Evolutionary conservation across 1,140 invertebrate species (phyloP), one percentile per base, ranked within the genome.

Genomic region (Apis mellifera): DNA sequence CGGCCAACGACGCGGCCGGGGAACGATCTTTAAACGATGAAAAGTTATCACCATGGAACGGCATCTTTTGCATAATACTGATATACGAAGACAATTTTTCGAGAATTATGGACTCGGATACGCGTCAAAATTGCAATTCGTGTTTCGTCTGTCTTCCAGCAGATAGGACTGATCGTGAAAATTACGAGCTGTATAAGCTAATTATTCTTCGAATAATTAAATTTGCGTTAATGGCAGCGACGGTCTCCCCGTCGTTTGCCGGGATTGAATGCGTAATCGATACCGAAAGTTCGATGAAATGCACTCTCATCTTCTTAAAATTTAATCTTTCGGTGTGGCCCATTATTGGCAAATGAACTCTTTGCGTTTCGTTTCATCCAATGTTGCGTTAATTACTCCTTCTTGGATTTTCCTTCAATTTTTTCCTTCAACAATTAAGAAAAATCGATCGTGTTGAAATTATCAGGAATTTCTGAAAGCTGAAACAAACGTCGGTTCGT

Each of bases 1-100:
- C 32, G 15, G 78, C 78, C 78, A 79, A 72, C 69, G 59, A 32
- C 19, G 32, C 52, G 26, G 13, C 8, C 8, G 50, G 8, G 21
- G 1, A 73, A 79, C 69, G 68, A 64, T 79, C 78, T 79, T 54
- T 54, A 64, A 79, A 79, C 78, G 78, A 79, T 79, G 77, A 78
- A 71, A 78, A 78, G 77, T 78, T 78, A 62, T 13, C 55, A 9
- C 21, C 48, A 0, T 9, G 26, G 5, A 76, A 52, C 52, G 15
- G 42, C 42, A 21, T 59, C 42, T 17, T 78, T 78, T 78, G 60
- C 77, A 78, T 78, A 78, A 78, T 59, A 71, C 66, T 78, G 77
- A 78, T 71, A 78, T 71, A 78, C 54, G 68, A 23, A 4, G 57
- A 12, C 23, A 78, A 59, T 69, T 78, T 78, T 69, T 78, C 54